Conservation (phyloP, 1,140 invertebrate genomes). For the Drosophila lacteicornis region DNA sequence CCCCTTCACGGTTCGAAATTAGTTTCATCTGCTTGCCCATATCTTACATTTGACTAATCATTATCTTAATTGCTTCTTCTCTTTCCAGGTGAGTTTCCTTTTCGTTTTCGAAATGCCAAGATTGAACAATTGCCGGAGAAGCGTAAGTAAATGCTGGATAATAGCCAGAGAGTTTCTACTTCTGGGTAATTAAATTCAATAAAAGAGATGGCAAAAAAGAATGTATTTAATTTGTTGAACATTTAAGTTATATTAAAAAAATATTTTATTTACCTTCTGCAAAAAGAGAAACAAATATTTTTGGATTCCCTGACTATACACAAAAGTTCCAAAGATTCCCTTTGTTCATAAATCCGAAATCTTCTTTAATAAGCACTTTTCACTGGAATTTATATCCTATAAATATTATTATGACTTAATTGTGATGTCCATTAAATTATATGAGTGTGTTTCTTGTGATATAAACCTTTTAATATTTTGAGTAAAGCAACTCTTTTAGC, state of each 20-base stretch:
- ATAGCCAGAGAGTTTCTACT: slow-evolving; percentile 12
- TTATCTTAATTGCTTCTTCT: slow-evolving; percentile 54
- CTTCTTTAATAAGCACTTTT: neutral
- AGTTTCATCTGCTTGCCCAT: slow-evolving; percentile 57
- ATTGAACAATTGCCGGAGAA: slow-evolving; percentile 18
- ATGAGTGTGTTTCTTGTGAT: neutral
- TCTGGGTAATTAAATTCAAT: slow-evolving; percentile 44
- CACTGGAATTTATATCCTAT: neutral
- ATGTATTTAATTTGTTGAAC: neutral
- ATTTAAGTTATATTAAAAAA: neutral
- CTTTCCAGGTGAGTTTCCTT: slow-evolving; percentile 70
- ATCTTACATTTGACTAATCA: slow-evolving; percentile 67
- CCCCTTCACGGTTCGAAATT: slow-evolving; percentile 45
- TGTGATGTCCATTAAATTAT: neutral
- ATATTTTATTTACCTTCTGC: too few relatives aligned
- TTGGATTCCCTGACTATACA: too few relatives aligned
- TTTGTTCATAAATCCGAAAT: neutral
- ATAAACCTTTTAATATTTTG: neutral
- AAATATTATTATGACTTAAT: neutral
- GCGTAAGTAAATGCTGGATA: slow-evolving; percentile 29
- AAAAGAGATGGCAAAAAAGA: neutral
- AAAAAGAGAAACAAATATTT: too few relatives aligned
- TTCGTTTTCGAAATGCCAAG: slow-evolving; percentile 1
- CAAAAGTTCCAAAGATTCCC: neutral
- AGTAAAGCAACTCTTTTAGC: slow-evolving; percentile 25